phyloP scores from a whole-genome alignment of 2,113 vertebrate genomes.

The Helogale parvula region DNA sequence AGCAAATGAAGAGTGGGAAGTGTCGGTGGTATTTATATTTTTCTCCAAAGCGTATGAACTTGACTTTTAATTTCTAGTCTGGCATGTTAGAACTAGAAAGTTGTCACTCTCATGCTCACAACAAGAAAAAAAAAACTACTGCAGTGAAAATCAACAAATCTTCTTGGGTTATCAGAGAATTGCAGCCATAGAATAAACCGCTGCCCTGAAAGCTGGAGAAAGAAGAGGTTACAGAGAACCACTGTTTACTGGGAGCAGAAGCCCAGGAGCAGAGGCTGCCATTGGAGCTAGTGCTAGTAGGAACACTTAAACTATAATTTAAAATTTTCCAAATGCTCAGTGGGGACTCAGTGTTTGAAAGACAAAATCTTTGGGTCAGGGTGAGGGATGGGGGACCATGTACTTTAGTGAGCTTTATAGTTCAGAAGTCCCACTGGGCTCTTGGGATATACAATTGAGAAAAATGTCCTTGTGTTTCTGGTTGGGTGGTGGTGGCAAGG shows the following conservation, averaged over 20 bases:
- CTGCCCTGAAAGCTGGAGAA: not conserved
- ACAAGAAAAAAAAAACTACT: not conserved
- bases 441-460: not conserved
- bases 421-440: not conserved
- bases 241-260: not conserved
- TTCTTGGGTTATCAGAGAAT: not conserved
- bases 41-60: not conserved
- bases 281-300: not conserved
- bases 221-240: not conserved
- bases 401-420: not conserved
- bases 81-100: not conserved
- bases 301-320: not conserved
- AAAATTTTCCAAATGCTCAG: not conserved
- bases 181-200: not conserved
- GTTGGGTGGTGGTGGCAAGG: not conserved
- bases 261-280: not conserved
- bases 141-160: not conserved
- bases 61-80: not conserved
- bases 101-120: not conserved
- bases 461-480: not conserved
- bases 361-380: not conserved
- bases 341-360: not conserved
- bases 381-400: not conserved
- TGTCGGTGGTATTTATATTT: not conserved
- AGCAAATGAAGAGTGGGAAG: not conserved